These are phyloP conservation scores for Drosophila cardini DNA, from an alignment of 1,140 invertebrate genomes.

Conservation along the genomic window DNA sequence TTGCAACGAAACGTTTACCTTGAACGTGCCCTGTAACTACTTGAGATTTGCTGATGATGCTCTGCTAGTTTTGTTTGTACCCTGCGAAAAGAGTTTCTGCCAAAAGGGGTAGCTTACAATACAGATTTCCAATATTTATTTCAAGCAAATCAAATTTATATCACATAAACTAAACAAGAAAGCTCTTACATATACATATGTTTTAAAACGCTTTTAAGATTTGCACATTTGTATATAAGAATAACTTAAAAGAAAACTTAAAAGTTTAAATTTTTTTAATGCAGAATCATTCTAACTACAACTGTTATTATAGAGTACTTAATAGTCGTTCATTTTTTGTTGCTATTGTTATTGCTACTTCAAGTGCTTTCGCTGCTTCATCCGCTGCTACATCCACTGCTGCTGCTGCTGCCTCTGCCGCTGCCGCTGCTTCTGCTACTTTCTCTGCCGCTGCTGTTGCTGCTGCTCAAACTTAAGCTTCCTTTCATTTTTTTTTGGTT, in stretches of 20 bases:
- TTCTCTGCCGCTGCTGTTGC: not conserved
- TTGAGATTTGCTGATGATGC: constrained; percentile 50
- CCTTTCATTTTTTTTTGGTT: constrained; percentile 1
- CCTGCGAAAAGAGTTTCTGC: not conserved
- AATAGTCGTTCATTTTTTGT: constrained; percentile 2
- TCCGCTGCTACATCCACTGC: not conserved
- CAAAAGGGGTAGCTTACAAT: not conserved
- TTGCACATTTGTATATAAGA: no score
- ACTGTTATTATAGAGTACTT: not conserved
- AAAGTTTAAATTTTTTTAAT: no score
- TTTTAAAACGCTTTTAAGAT: no score
- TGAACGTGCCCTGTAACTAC: constrained; percentile 44
- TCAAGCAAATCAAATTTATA: no score
- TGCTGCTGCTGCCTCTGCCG: not conserved
- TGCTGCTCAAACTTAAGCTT: constrained; percentile 4
- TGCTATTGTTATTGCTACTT: not conserved
- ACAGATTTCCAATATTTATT: no score
- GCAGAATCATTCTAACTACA: not conserved
- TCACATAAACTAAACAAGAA: no score
- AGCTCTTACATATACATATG: no score
- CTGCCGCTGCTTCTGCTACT: not conserved
- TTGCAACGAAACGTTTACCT: constrained; percentile 72
- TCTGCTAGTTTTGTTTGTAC: constrained; percentile 7
- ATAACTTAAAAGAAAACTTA: no score
- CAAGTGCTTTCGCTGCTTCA: not conserved